Evolutionary conservation across 2,888 invertebrate species (phyloP), one percentile per base, ranked within the genome.

Genomic region (Eilema caniola): DNA sequence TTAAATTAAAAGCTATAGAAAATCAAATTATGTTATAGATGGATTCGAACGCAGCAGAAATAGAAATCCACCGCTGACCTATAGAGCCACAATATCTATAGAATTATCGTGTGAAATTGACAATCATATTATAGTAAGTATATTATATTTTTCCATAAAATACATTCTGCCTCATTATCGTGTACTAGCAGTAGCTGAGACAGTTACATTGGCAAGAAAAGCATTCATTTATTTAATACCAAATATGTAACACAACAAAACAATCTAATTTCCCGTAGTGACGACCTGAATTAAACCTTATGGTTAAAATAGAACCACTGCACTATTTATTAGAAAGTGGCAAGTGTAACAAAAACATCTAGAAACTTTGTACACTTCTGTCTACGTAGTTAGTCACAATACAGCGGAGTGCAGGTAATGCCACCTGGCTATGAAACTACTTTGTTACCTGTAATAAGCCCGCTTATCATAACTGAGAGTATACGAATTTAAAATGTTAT

Each of bases 341-440:
- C 70, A 72, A 76, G 70, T 71, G 68, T 76, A 72, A 73, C 72
- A 69, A 74, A 75, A 72, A n/a, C 73, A 69, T 76, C 75, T 79
- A 76, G 77, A 75, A n/a, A 79, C 77, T 82, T 81, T 75, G 72
- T 73, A 64, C 25, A 80, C 67, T 74, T 75, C 68, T 80, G 75
- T 78, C 63, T 65, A 71, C 69, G 72, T 76, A 76, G 79, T 79
- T 79, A 76, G 77, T 75, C 74, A 76, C 70, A 64, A 62, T 74
- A 69, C 53, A 53, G 53, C 16, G 20, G 8, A 53, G 47, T 53
- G 53, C 53, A 53, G 53, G 53, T 76, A 76, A 72, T 74, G 71
- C 76, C 79, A 83, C 79, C 82, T 81, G 83, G 79, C 72, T 76
- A 71, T 77, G 73, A 82, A 80, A 72, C 73, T 66, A 78, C 73